phyloP scores from a whole-genome alignment of 1,140 invertebrate genomes.

The Orchestia grillus region DNA sequence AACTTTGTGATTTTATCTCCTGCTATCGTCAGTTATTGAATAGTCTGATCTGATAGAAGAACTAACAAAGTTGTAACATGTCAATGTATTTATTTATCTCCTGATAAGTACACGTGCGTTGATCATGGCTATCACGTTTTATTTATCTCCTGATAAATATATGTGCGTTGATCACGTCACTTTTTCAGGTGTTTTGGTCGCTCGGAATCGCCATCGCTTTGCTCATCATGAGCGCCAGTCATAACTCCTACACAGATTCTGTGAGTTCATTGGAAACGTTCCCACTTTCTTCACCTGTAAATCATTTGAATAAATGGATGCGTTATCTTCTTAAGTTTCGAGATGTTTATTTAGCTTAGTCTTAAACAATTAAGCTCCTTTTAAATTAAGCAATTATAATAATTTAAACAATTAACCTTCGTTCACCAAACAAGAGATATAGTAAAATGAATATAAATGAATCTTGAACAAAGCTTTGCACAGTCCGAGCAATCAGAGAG shows the following conservation, averaged over 20 bases:
- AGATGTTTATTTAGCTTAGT: too few relatives aligned
- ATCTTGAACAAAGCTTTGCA: too few relatives aligned
- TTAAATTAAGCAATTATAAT: too few relatives aligned
- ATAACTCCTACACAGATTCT: conserved; percentile 3
- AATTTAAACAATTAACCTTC: too few relatives aligned
- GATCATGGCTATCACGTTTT: too few relatives aligned
- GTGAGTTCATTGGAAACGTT: background rate
- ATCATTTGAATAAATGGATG: background rate
- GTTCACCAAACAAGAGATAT: too few relatives aligned
- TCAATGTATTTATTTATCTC: background rate
- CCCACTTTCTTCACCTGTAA: background rate
- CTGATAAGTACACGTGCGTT: background rate
- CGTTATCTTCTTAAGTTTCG: too few relatives aligned
- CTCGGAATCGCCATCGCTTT: background rate
- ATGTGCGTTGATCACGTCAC: background rate
- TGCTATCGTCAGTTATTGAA: background rate
- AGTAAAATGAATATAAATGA: too few relatives aligned
- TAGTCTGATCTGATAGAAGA: background rate
- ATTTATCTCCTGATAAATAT: too few relatives aligned
- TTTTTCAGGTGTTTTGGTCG: conserved; percentile 31
- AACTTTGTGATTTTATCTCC: background rate
- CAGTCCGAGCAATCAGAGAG: too few relatives aligned
- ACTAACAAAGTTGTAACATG: background rate
- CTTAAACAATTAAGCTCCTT: too few relatives aligned
- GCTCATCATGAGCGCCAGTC: conserved; percentile 27